Evolutionary conservation across 2,113 vertebrate species (phyloP), one percentile per base, ranked within the genome.

Genomic region (Brachionichthys hirsutus): DNA sequence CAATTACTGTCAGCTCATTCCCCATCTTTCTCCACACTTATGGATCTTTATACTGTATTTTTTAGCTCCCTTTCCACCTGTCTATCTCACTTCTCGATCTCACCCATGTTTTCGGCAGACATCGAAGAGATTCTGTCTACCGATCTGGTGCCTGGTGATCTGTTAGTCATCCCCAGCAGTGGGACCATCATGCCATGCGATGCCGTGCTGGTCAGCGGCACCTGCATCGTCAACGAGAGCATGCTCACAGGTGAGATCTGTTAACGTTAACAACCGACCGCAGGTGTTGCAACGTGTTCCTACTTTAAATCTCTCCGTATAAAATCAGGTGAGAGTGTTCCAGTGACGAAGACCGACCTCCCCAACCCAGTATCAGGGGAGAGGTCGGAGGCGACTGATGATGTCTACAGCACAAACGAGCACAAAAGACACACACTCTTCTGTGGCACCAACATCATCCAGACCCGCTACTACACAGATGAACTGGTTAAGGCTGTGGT

Each of bases 151-250:
- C 97, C 97, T 1, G 97, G 97, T 63, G 97, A 99, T 54, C 77
- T 97, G 16, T 92, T 99, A 58, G 70, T 98, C 64, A 96, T 99
- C 87, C 97, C 97, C 52, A 91, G 93, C 74, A 97, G 96, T 43
- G 97, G 97, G 53, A 98, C 90, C 73, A 92, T 98, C 83, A 97
- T 99, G 97, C 94, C 97, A 12, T 99, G 97, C 78, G 97, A 99
- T 40, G 95, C 95, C 2, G 94, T 96, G 36, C 90, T 99, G 70
- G 84, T 98, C 78, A 98, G 91, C 62, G 97, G 97, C 62, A 99
- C 96, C 72, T 99, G 97, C 86, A 98, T 99, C 59, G 97, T 99
- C 64, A 99, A 98, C 70, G 97, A 99, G 89, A 99, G 96, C 92
- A 98, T 99, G 97, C 87, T 99, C 77, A 99, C 97, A 94, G 97